Evolutionary conservation across 2,797 vertebrate genomes (phyloP).

Genomic region (Knipowitschia caucasica): DNA sequence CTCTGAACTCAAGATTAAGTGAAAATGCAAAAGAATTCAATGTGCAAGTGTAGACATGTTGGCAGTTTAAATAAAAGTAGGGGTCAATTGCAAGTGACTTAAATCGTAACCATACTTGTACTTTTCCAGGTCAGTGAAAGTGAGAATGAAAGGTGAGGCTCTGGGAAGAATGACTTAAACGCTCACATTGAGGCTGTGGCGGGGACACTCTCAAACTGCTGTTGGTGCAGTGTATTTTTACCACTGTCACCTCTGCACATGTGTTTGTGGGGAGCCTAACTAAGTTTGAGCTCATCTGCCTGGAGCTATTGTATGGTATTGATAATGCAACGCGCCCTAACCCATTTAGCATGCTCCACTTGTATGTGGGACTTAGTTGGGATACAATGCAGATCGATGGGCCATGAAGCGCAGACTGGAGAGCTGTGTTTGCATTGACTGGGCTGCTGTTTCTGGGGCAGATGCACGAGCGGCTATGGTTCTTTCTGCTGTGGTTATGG

Average conservation of each 20-base stretch:
- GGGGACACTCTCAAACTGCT: constrained; percentile 1
- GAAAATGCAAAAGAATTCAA: no score
- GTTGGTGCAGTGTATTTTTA: constrained; percentile 4
- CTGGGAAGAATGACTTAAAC: background rate
- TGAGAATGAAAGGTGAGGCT: constrained; percentile 51
- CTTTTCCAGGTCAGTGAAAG: constrained; percentile 54
- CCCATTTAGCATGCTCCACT: constrained; percentile 47
- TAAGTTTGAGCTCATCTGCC: constrained; percentile 32
- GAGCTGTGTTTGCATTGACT: constrained; percentile 32
- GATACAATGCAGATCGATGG: constrained; percentile 39
- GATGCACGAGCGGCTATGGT: constrained; percentile 6
- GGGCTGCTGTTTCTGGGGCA: constrained; percentile 32
- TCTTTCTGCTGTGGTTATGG: constrained; percentile 29
- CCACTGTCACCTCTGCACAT: constrained; percentile 20
- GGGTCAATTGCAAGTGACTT: background rate
- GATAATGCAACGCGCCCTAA: constrained; percentile 33
- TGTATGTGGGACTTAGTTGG: constrained; percentile 32
- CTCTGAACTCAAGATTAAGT: background rate
- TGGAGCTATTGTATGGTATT: constrained; percentile 29
- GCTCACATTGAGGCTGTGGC: background rate
- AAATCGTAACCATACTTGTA: constrained; percentile 30
- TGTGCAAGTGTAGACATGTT: no score
- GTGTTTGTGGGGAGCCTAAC: constrained; percentile 19
- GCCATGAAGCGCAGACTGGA: constrained; percentile 29
- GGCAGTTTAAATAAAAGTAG: no score